These are phyloP conservation scores for Dendrocopos noguchii DNA, from an alignment of 2,113 vertebrate species.

Conservation along the genomic window DNA sequence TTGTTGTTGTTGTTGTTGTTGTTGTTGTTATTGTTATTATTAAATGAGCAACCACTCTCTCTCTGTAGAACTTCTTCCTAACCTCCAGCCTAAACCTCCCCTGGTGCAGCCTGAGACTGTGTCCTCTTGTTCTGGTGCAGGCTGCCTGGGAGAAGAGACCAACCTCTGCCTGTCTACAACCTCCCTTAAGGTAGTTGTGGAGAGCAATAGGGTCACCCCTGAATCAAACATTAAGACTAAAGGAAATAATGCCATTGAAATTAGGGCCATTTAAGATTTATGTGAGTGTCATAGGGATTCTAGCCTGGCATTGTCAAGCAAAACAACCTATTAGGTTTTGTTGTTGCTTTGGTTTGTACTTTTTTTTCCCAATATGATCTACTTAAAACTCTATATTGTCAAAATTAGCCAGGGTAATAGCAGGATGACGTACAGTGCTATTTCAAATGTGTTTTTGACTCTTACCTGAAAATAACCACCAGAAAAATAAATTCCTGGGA, in stretches of 20 bases:
- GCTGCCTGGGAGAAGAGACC: too few species aligned
- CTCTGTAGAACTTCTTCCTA: too few species aligned
- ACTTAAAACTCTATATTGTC: background rate
- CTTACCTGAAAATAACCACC: background rate
- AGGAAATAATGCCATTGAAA: conserved; percentile 30
- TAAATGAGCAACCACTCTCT: too few species aligned
- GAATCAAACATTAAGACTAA: background rate
- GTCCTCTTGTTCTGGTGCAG: too few species aligned
- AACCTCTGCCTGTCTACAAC: too few species aligned
- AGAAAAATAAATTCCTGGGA: background rate
- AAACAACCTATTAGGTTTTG: background rate
- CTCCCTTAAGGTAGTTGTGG: too few species aligned
- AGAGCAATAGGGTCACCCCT: too few species aligned
- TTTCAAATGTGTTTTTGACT: background rate
- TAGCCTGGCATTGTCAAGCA: background rate
- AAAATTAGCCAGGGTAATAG: background rate
- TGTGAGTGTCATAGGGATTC: background rate
- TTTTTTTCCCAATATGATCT: background rate
- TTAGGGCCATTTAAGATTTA: background rate
- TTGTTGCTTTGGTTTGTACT: background rate
- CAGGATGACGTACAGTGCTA: background rate
- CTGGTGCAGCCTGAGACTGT: too few species aligned
- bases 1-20: too few species aligned
- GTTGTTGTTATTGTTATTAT: too few species aligned
- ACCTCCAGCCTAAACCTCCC: too few species aligned